These are phyloP conservation scores for Boleophthalmus pectinirostris DNA, from an alignment of 2,113 vertebrate species.

Conservation along the genomic window DNA sequence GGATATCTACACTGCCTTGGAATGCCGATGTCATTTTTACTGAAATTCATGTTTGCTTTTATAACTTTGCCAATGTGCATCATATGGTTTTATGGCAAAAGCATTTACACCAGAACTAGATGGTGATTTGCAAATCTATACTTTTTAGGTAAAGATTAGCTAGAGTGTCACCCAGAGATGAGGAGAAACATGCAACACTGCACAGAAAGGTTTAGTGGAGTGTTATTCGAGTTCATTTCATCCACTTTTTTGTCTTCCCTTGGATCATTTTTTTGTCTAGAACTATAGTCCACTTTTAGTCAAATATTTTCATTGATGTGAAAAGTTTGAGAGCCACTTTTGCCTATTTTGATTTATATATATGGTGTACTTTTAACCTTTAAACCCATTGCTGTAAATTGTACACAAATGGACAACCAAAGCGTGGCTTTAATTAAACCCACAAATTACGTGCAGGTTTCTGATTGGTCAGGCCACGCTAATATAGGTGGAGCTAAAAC, in stretches of 20 bases:
- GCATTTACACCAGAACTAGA: neutral
- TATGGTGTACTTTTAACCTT: neutral
- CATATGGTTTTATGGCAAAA: neutral
- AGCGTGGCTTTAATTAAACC: slow-evolving; percentile 41
- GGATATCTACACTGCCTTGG: neutral
- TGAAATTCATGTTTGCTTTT: neutral
- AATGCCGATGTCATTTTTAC: neutral
- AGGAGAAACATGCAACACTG: too few species aligned
- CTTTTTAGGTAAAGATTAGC: too few species aligned
- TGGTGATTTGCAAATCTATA: too few species aligned
- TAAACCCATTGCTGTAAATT: slow-evolving; percentile 16
- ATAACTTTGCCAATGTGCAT: neutral
- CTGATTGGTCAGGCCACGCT: slow-evolving; percentile 37
- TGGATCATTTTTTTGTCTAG: too few species aligned
- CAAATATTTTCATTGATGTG: too few species aligned
- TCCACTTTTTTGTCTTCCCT: too few species aligned
- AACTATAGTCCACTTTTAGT: too few species aligned
- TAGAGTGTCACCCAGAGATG: too few species aligned
- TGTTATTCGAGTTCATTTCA: too few species aligned
- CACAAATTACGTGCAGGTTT: slow-evolving; percentile 15
- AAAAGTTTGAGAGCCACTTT: too few species aligned
- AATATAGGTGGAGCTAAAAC: slow-evolving; percentile 15
- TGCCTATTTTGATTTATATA: too few species aligned
- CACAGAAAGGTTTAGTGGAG: too few species aligned
- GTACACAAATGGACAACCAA: slow-evolving; percentile 8